phyloP scores from a whole-genome alignment of 1,140 invertebrate species.

The Dreissena rostriformis region DNA sequence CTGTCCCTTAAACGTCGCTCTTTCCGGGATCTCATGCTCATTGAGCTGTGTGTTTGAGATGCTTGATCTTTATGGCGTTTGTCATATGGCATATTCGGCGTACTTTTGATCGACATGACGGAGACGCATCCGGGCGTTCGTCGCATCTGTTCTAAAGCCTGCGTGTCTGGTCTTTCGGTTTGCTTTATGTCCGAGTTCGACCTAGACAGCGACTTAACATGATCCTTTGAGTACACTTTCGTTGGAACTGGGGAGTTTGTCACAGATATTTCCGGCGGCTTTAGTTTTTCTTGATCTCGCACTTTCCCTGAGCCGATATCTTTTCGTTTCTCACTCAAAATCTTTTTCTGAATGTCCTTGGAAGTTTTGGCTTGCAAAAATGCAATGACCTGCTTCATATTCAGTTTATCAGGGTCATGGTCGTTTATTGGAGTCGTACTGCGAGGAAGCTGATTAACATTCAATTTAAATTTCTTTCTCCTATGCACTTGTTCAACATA shows the following conservation, averaged over 20 bases:
- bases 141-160: neutral
- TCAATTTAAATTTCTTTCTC: conserved; percentile 67
- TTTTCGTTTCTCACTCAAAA: conserved; percentile 29
- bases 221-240: conserved; percentile 8
- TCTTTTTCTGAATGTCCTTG: conserved; percentile 41
- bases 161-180: neutral
- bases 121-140: conserved; percentile 39
- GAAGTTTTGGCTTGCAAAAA: conserved; percentile 65
- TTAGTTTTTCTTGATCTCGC: neutral
- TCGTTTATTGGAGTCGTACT: conserved; percentile 73
- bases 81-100: conserved; percentile 41
- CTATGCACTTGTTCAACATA: conserved; percentile 59
- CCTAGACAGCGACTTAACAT: neutral
- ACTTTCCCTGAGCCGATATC: neutral
- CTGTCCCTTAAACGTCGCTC: conserved; percentile 27
- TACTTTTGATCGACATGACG: conserved; percentile 56
- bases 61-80: neutral
- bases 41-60: neutral
- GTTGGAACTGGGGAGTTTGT: neutral
- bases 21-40: conserved; percentile 46
- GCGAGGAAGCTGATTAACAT: conserved; percentile 70
- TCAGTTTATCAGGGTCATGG: conserved; percentile 74
- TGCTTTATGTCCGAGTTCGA: neutral
- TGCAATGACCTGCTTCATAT: conserved; percentile 74
- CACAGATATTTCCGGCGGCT: neutral